A percentile compares a stretch with the other conserved stretches of the same genome.
Conservation (phyloP, 2,888 invertebrate species). For the Caenorhabditis sinica region DNA sequence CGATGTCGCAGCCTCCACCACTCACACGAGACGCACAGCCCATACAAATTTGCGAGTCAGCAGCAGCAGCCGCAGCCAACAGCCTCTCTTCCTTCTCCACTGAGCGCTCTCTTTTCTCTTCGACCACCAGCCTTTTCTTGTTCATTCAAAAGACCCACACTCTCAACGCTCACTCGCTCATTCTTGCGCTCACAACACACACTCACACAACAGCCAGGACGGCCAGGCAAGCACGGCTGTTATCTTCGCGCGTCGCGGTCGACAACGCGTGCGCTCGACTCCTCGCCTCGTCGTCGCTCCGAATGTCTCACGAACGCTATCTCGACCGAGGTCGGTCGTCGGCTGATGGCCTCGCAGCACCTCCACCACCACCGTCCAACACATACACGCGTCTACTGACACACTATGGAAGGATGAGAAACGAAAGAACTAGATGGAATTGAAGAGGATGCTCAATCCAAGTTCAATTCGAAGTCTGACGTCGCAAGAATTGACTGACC, state of each 20-base stretch:
- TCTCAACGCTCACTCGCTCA: constrained; percentile 41
- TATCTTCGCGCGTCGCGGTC: constrained; percentile 61
- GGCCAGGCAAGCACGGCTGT: constrained; percentile 60
- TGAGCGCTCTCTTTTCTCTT: constrained; percentile 39
- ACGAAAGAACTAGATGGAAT: constrained; percentile 19
- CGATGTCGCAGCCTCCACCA: constrained; percentile 54
- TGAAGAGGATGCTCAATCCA: constrained; percentile 2
- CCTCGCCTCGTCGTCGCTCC: constrained; percentile 62
- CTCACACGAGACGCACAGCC: constrained; percentile 52
- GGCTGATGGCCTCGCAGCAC: constrained; percentile 56
- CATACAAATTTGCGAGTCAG: constrained; percentile 65
- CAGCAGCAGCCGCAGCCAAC: constrained; percentile 40
- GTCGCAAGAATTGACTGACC: constrained; percentile 52
- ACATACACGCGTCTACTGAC: constrained; percentile 51
- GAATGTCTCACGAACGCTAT: constrained; percentile 65
- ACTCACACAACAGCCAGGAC: constrained; percentile 37
- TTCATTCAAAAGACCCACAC: constrained; percentile 56
- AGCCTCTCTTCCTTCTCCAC: constrained; percentile 44
- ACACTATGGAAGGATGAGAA: constrained; percentile 36
- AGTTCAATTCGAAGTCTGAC: neutral
- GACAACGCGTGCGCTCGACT: constrained; percentile 60
- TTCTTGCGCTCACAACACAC: constrained; percentile 47
- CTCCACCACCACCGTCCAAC: constrained; percentile 49
- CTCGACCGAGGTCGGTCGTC: constrained; percentile 64
- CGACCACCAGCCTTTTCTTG: constrained; percentile 30